These are phyloP conservation scores for Darevskia nairensis DNA, from an alignment of 2,797 vertebrate species.

Conservation along the genomic window DNA sequence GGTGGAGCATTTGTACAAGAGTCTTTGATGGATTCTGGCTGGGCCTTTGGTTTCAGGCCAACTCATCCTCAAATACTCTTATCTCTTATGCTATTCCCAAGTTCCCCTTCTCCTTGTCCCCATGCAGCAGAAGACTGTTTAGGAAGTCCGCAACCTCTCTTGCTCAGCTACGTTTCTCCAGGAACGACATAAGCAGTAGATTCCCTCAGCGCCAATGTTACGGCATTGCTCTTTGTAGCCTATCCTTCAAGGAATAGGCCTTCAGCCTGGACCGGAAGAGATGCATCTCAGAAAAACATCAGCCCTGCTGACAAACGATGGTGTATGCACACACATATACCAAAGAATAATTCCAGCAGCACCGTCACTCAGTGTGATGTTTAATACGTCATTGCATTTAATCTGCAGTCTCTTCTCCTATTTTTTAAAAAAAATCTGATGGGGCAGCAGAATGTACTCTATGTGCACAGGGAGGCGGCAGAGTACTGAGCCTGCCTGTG, in stretches of 20 bases:
- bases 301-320: neutral
- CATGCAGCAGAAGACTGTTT: neutral
- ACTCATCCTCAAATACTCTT: neutral
- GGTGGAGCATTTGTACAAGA: conserved; percentile 25
- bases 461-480: neutral
- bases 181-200: neutral
- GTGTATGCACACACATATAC: no score
- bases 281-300: neutral
- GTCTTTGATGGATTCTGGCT: fast-evolving
- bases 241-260: neutral
- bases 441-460: neutral
- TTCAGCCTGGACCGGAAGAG: neutral
- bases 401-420: neutral
- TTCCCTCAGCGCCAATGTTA: neutral
- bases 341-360: no score
- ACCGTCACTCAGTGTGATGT: neutral
- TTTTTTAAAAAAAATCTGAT: neutral
- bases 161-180: neutral
- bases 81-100: neutral
- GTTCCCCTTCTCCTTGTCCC: neutral
- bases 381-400: neutral
- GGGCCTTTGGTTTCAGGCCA: neutral
- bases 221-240: neutral
- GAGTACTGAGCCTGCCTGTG: neutral
- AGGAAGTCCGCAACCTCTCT: neutral